Conservation (phyloP, 2,113 vertebrate genomes). For the Oxyura jamaicensis region DNA sequence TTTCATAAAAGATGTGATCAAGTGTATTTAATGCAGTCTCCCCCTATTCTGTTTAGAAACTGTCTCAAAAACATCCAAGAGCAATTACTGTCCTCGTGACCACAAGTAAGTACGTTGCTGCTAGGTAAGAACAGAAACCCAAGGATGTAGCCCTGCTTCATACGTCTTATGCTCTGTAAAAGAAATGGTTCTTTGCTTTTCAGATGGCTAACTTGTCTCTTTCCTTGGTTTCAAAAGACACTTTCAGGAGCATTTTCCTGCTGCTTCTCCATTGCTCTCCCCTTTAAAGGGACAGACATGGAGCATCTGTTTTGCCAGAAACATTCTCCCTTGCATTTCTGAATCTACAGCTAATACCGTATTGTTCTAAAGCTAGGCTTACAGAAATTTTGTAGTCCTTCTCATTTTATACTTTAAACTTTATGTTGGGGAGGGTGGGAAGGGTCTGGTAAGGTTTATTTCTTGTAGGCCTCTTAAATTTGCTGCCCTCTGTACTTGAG, state of each 20-base stretch:
- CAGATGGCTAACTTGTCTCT: background rate
- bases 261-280: background rate
- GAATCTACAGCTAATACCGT: background rate
- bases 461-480: background rate
- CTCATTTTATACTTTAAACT: background rate
- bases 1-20: background rate
- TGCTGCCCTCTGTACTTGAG: background rate
- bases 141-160: background rate
- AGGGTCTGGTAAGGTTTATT: background rate
- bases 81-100: background rate
- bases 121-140: background rate
- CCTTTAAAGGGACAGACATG: background rate
- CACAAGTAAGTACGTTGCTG: background rate
- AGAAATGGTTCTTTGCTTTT: background rate
- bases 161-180: background rate
- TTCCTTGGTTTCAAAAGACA: background rate
- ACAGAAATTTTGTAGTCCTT: background rate
- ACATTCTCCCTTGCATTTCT: background rate
- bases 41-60: fast-evolving
- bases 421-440: background rate
- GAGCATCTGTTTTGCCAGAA: background rate
- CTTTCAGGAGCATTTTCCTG: background rate
- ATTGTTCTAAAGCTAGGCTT: background rate
- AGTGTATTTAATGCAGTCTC: background rate
- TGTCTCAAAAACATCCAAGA: background rate